A percentile compares a stretch with the other conserved stretches of the same genome.
Evolutionary conservation across 2,113 vertebrate species (phyloP).

Genomic region (Neopipo cinnamomea): DNA sequence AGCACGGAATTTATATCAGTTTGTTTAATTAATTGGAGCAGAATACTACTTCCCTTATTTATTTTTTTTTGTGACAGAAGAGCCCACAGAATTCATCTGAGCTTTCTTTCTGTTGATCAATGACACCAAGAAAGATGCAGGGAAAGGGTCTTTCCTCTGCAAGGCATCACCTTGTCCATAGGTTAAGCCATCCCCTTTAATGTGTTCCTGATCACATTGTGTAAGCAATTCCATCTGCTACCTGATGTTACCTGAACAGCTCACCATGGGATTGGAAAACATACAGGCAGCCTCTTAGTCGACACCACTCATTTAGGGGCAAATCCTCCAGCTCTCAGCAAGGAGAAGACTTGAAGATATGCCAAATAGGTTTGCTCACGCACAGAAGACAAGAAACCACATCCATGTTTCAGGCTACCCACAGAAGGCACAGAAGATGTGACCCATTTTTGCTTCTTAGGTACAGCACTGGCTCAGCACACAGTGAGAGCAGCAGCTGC

Average conservation of each 20-base stretch:
- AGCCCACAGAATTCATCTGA: conserved; percentile 13
- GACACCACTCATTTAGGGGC: neutral
- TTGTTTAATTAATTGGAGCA: conserved; percentile 78
- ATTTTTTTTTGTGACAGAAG: neutral
- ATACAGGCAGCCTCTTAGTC: neutral
- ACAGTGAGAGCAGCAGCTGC: neutral
- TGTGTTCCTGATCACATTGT: neutral
- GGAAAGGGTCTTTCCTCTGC: neutral
- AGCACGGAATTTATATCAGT: conserved; percentile 73
- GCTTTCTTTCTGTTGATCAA: neutral
- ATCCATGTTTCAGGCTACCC: neutral
- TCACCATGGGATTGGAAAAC: fast-evolving
- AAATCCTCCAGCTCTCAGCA: neutral
- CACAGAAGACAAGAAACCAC: neutral
- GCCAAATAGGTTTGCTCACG: neutral
- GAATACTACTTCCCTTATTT: conserved; percentile 43
- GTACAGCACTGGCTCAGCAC: neutral
- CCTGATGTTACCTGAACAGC: neutral
- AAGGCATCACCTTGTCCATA: neutral
- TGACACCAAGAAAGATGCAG: neutral
- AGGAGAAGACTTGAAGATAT: neutral
- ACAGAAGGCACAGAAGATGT: neutral
- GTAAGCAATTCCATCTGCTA: neutral
- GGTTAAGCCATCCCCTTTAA: neutral
- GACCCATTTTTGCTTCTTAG: neutral